A percentile compares a stretch with the other conserved stretches of the same genome.
Conservation (phyloP, 2,888 invertebrate species). For the Xanthia togata region DNA sequence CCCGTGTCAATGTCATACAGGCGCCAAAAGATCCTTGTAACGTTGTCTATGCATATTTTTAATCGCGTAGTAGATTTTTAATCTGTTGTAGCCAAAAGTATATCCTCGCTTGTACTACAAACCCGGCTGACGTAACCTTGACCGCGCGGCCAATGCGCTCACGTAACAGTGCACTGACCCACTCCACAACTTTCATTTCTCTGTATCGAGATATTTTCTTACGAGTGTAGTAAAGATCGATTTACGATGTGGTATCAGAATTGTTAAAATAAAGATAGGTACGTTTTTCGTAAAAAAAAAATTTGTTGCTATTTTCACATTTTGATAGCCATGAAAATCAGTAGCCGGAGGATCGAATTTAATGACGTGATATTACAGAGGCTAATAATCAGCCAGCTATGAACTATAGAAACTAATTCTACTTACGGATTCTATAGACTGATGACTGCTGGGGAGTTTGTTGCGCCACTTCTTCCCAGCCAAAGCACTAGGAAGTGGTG, state of each 20-base stretch:
- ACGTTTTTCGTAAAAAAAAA: too few relatives aligned
- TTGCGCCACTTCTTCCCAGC: too few relatives aligned
- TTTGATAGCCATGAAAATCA: background rate
- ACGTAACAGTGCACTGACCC: conserved; percentile 74
- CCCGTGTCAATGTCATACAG: background rate
- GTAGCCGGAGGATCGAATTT: too few relatives aligned
- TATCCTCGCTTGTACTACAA: background rate
- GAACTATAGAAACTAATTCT: too few relatives aligned
- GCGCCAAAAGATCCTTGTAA: background rate
- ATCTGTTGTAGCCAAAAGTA: background rate
- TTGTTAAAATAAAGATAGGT: background rate
- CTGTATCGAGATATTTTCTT: conserved; percentile 41
- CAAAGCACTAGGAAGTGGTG: too few relatives aligned
- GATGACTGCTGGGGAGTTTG: too few relatives aligned
- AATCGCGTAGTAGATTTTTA: background rate
- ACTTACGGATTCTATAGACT: background rate
- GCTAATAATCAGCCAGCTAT: too few relatives aligned
- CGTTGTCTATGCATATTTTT: background rate
- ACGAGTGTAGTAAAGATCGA: conserved; percentile 4
- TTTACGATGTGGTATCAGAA: background rate
- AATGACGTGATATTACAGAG: too few relatives aligned
- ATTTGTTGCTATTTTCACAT: background rate
- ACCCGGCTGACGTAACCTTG: conserved; percentile 71
- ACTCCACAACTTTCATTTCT: conserved; percentile 60
- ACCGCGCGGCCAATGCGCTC: conserved; percentile 70